Conservation (phyloP, 2,797 vertebrate genomes). For the Megaceryle alcyon region DNA sequence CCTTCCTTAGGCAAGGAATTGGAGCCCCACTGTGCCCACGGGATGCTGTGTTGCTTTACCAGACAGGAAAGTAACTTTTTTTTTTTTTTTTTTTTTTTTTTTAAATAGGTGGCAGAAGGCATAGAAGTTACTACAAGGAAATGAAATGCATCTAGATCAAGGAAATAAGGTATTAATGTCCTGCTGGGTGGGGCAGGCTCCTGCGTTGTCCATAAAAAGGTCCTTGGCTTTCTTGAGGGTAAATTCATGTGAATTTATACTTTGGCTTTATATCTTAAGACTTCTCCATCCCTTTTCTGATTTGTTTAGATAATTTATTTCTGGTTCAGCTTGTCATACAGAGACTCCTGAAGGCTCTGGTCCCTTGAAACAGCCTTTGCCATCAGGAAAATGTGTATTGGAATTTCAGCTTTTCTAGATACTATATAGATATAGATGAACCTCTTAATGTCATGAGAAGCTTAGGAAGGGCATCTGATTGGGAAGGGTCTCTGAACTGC, state of each 20-base stretch:
- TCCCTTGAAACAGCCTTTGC: not conserved
- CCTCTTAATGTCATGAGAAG: not conserved
- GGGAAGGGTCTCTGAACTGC: not conserved
- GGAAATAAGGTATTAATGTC: not conserved
- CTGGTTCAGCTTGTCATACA: not conserved
- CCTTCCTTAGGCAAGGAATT: not conserved
- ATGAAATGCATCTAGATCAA: not conserved
- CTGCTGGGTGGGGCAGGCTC: not conserved
- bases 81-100: no score
- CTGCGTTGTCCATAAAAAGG: not conserved
- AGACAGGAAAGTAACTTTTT: not conserved
- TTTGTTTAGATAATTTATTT: not conserved
- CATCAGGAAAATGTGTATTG: not conserved
- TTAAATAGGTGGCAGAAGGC: not conserved
- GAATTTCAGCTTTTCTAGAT: not conserved
- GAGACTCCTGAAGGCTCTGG: not conserved
- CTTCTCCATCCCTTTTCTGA: not conserved
- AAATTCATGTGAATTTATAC: not conserved
- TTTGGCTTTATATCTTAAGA: not conserved
- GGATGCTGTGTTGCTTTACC: not conserved
- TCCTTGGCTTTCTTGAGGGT: not conserved
- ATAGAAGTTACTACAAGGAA: not conserved
- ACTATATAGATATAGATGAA: not conserved
- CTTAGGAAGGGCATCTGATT: not conserved
- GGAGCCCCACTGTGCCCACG: rapidly evolving